These are phyloP conservation scores for Megaceryle torquata DNA, from an alignment of 2,113 vertebrate species.

Conservation along the genomic window DNA sequence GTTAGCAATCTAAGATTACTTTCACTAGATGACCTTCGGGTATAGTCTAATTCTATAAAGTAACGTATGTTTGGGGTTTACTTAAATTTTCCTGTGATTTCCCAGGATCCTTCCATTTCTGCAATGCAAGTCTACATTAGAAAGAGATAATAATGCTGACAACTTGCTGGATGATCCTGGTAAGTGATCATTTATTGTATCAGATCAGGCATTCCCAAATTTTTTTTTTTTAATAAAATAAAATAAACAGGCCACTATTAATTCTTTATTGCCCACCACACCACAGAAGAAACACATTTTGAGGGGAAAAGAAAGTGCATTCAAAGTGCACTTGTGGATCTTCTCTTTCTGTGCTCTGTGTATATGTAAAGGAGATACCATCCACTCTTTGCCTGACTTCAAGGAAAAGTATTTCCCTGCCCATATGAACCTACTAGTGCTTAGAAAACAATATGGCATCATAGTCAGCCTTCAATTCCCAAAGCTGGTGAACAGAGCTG, in stretches of 20 bases:
- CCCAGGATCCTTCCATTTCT: not conserved
- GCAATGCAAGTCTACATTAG: not conserved
- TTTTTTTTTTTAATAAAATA: not conserved
- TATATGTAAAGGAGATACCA: not conserved
- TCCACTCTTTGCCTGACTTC: not conserved
- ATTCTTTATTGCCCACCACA: not conserved
- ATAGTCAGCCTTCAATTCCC: not conserved
- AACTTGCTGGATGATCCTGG: not conserved
- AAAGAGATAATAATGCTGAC: not conserved
- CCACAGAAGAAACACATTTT: not conserved
- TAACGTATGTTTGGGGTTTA: not conserved
- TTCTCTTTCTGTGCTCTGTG: not conserved
- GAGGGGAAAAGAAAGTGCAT: not conserved
- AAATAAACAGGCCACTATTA: not conserved
- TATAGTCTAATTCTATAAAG: not conserved
- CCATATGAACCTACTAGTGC: not conserved
- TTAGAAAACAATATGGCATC: not conserved
- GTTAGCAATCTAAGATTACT: not conserved
- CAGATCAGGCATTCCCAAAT: not conserved
- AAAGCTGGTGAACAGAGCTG: not conserved
- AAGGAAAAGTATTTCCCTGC: not conserved
- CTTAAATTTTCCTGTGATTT: not conserved
- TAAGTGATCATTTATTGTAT: not conserved
- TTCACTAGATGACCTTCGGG: slow-evolving; percentile 3
- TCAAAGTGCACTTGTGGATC: not conserved